These are phyloP conservation scores for Desmodus rotundus DNA, from an alignment of 2,113 vertebrate genomes.

Conservation along the genomic window DNA sequence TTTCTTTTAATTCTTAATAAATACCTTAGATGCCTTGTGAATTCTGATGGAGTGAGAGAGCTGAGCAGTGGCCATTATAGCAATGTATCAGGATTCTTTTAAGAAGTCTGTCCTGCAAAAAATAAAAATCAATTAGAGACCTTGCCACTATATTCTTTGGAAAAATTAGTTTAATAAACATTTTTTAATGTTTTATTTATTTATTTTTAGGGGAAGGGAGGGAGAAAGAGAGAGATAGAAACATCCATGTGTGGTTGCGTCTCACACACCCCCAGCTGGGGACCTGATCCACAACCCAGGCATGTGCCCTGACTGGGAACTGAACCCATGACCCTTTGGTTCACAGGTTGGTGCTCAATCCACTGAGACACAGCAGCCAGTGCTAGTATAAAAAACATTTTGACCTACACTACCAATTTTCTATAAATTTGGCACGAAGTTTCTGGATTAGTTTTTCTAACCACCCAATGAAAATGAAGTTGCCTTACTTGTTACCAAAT, in stretches of 20 bases:
- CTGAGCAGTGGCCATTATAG: slow-evolving; percentile 76
- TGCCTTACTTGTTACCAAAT: slow-evolving; percentile 24
- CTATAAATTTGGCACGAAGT: slow-evolving; percentile 1
- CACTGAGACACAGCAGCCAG: too few relatives aligned
- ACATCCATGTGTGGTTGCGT: too few relatives aligned
- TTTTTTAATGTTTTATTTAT: not conserved
- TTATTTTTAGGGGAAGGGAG: too few relatives aligned
- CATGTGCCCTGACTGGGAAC: too few relatives aligned
- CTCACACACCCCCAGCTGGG: too few relatives aligned
- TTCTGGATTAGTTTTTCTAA: slow-evolving; percentile 40
- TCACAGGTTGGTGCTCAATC: too few relatives aligned
- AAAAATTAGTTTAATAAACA: slow-evolving; percentile 28
- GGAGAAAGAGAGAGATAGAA: too few relatives aligned
- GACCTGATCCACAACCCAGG: too few relatives aligned
- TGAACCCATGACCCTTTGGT: too few relatives aligned
- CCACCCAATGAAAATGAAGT: slow-evolving; percentile 19
- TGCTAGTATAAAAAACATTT: slow-evolving; percentile 19
- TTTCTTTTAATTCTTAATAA: slow-evolving; percentile 60
- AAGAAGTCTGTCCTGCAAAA: slow-evolving; percentile 53
- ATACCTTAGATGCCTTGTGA: slow-evolving; percentile 76
- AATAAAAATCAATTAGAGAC: not conserved
- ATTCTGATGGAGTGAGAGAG: slow-evolving; percentile 45
- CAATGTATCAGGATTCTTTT: slow-evolving; percentile 41
- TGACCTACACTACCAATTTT: not conserved
- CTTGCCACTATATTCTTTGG: not conserved